Evolutionary conservation across 2,888 invertebrate genomes (phyloP), one percentile per base, ranked within the genome.

Genomic region (Branchipolynoe longqiensis): DNA sequence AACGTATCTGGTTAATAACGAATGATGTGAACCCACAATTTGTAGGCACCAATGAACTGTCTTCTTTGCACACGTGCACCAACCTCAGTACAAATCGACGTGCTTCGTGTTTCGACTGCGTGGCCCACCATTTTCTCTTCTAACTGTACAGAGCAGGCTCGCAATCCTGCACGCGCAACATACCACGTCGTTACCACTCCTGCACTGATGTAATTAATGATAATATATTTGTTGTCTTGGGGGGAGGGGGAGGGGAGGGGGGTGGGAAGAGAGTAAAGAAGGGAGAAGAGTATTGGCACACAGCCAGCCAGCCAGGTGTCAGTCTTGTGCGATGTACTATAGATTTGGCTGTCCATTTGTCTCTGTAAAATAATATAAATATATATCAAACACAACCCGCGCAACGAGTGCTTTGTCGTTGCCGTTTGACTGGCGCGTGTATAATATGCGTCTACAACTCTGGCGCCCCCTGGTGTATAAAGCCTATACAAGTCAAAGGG

Each of bases 151-250:
- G 69, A 38, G 38, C 36, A 38, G 69, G 69, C 33, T 36, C 36
- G n/a, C 3, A 18, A 22, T 14, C 38, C 36, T 69, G 38, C 69
- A 69, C 0, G 38, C 18, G 18, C 48, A 2, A 38, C 33, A 18
- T 12, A 69, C 25, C 18, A 69, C 18, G 12, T 58, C 25, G 69
- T 69, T 69, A 38, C 69, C 69, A 69, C 69, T 38, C 4, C 14
- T 69, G 69, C 69, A 69, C 69, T 38, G 22, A 8, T 69, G 38
- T 69, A 38, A n/a, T 48, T 48, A 18, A 62, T 62, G 28, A 62
- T 62, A 69, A 69, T 69, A 38, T 69, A 69, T 36, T 69, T 69
- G 69, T 69, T 69, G 69, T 69, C 69, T 69, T 69, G 69, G n/a
- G n/a, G n/a, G n/a, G n/a, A n/a, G n/a, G n/a, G n/a, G n/a, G n/a